A percentile compares a stretch with the other conserved stretches of the same genome.
Conservation (phyloP, 2,113 vertebrate species). For the Nibea coibor region DNA sequence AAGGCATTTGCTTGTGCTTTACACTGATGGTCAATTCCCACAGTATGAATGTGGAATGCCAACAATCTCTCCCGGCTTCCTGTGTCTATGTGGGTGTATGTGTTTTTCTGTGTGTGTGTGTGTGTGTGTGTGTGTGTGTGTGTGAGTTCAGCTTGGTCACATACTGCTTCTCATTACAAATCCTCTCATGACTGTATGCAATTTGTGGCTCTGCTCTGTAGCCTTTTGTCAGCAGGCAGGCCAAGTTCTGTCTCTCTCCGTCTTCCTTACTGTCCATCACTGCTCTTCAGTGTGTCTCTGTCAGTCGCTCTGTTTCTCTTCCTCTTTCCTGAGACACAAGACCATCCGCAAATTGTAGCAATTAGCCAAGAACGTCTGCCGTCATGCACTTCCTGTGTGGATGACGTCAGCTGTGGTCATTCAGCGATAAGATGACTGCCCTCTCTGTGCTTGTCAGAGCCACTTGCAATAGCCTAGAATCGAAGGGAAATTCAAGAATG, state of each 20-base stretch:
- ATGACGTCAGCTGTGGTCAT: slow-evolving; percentile 37
- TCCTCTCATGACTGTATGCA: slow-evolving; percentile 76
- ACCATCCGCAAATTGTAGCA: slow-evolving; percentile 56
- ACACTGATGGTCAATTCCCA: slow-evolving; percentile 42
- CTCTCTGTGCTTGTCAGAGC: slow-evolving; percentile 48
- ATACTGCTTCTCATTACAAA: slow-evolving; percentile 74
- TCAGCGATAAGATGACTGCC: slow-evolving; percentile 41
- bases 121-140: slow-evolving; percentile 18
- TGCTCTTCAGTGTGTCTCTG: slow-evolving; percentile 27
- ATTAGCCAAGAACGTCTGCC: slow-evolving; percentile 55
- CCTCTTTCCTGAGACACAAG: slow-evolving; percentile 44
- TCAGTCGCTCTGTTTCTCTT: not conserved
- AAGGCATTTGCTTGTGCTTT: slow-evolving; percentile 42
- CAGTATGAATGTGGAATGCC: slow-evolving; percentile 44
- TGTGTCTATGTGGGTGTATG: slow-evolving; percentile 21
- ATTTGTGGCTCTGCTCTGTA: slow-evolving; percentile 67
- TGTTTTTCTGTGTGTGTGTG: slow-evolving; percentile 20
- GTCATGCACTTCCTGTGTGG: slow-evolving; percentile 41
- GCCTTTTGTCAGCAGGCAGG: slow-evolving; percentile 66
- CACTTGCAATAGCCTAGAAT: slow-evolving; percentile 25
- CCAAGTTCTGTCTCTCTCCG: slow-evolving; percentile 35
- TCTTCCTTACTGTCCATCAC: slow-evolving; percentile 39
- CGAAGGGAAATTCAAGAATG: slow-evolving; percentile 60
- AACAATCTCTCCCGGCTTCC: slow-evolving; percentile 33
- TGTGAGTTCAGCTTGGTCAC: slow-evolving; percentile 58